These are phyloP conservation scores for Acanthis flammea DNA, from an alignment of 2,797 vertebrate genomes.

Conservation along the genomic window DNA sequence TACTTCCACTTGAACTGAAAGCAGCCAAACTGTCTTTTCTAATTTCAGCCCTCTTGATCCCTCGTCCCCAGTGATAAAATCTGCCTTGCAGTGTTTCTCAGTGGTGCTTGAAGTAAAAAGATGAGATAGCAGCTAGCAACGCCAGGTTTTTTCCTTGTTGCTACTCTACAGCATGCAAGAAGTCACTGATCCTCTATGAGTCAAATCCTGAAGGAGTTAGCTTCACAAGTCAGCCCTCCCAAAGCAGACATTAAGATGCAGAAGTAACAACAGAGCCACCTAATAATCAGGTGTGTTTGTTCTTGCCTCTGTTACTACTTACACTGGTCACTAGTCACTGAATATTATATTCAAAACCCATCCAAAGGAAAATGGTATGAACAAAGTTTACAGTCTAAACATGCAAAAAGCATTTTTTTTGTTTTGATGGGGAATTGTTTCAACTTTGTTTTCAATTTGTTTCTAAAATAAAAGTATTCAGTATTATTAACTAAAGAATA, in stretches of 20 bases:
- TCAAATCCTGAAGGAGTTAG: constrained; percentile 9
- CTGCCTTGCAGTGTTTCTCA: constrained; percentile 20
- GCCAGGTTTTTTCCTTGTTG: not conserved
- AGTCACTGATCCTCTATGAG: constrained; percentile 9
- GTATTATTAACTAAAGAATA: not conserved
- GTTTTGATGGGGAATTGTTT: not conserved
- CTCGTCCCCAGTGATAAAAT: not conserved
- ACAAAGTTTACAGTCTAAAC: not conserved
- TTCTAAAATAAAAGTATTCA: not conserved
- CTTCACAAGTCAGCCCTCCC: not conserved
- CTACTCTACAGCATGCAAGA: not conserved
- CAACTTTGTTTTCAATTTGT: not conserved
- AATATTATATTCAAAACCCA: not conserved
- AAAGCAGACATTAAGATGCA: not conserved
- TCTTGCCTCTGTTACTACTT: not conserved
- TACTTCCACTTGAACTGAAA: constrained; percentile 27
- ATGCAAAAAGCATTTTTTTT: not conserved
- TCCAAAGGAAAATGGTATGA: not conserved
- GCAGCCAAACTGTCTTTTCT: constrained; percentile 38
- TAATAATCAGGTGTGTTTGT: not conserved
- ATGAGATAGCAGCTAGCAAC: not conserved
- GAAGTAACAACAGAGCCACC: not conserved
- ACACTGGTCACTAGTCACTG: not conserved
- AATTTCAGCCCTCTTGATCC: constrained; percentile 5
- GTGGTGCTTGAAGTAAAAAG: not conserved